These are phyloP conservation scores for Elanoides forficatus DNA, from an alignment of 2,113 vertebrate species.

Conservation along the genomic window DNA sequence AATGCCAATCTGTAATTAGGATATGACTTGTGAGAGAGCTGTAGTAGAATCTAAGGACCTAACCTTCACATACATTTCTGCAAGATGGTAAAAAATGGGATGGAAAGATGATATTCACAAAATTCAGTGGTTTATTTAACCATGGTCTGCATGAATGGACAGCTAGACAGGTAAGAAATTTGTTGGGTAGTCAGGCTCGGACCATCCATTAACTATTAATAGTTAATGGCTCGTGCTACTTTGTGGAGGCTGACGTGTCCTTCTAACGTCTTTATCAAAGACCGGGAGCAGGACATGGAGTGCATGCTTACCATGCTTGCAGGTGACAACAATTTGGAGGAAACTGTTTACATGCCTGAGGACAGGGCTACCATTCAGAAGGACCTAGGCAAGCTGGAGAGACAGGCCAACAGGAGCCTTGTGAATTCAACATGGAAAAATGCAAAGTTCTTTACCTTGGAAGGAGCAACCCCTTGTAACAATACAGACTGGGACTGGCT, in stretches of 20 bases:
- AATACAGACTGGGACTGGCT: neutral
- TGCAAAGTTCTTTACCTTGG: neutral
- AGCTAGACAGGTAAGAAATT: neutral
- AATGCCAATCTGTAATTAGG: neutral
- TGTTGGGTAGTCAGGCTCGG: neutral
- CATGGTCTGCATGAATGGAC: neutral
- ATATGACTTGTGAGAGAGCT: neutral
- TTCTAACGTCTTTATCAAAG: neutral
- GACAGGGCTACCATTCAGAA: neutral
- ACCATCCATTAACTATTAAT: neutral
- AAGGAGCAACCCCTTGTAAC: neutral
- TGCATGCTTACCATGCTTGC: neutral
- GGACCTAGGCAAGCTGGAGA: neutral
- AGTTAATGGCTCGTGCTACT: neutral
- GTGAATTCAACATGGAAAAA: neutral
- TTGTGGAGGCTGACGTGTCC: neutral
- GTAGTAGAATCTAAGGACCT: neutral
- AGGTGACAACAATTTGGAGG: neutral
- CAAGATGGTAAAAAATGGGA: neutral
- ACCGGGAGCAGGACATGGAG: neutral
- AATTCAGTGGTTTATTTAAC: neutral
- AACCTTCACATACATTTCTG: neutral
- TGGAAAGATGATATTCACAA: neutral
- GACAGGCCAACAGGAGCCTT: neutral
- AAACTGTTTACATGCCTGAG: neutral